Conservation (phyloP, 2,113 vertebrate species). For the Sula dactylatra region DNA sequence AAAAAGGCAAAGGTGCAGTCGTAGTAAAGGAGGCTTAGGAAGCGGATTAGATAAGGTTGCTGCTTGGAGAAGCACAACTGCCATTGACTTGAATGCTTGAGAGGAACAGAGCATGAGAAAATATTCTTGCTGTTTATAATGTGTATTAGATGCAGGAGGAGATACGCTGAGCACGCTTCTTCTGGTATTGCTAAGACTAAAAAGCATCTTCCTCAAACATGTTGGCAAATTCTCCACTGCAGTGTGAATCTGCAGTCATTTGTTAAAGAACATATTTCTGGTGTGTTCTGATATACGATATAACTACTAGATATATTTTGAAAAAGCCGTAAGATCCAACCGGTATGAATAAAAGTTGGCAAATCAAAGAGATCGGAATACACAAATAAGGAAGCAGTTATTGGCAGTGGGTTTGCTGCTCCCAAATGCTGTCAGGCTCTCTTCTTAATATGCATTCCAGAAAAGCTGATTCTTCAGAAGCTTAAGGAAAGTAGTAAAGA, state of each 20-base stretch:
- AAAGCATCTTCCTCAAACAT: not conserved
- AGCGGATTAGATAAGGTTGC: not conserved
- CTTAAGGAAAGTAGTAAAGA: not conserved
- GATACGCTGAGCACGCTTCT: not conserved
- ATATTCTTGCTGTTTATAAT: not conserved
- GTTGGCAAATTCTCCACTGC: not conserved
- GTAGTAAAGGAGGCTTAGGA: not conserved
- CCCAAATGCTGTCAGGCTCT: not conserved
- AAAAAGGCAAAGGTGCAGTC: not conserved
- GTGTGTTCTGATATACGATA: not conserved
- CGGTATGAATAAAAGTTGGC: not conserved
- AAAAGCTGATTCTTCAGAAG: not conserved
- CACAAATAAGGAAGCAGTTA: not conserved
- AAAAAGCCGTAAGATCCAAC: not conserved
- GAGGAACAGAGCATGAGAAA: not conserved
- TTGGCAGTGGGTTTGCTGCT: constrained; percentile 10
- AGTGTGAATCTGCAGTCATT: not conserved
- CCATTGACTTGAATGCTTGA: not conserved
- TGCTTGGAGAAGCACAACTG: not conserved
- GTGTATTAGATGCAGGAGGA: not conserved
- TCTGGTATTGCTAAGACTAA: not conserved
- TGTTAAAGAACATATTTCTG: not conserved
- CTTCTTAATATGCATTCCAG: not conserved
- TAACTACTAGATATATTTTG: not conserved
- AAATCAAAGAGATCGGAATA: not conserved